Conservation (phyloP, 2,888 invertebrate species). For the Heliconius erato region DNA sequence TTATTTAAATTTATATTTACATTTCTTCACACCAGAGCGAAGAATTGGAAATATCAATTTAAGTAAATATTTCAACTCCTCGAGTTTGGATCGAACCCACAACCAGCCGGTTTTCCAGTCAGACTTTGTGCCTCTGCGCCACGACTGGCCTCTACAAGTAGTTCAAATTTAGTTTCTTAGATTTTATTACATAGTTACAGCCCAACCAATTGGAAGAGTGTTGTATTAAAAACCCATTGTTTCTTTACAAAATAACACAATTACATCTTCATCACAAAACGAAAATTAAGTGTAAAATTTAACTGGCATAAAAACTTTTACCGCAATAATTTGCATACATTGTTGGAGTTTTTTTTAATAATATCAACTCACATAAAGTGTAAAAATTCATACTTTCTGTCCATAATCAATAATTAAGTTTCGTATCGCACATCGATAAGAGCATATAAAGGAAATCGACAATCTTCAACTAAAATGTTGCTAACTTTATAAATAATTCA, state of each 20-base stretch:
- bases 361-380: slow-evolving; percentile 24
- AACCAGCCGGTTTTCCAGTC: too few species aligned
- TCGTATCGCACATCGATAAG: slow-evolving; percentile 27
- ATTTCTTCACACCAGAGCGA: too few species aligned
- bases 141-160: too few species aligned
- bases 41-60: too few species aligned
- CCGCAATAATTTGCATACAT: slow-evolving; percentile 19
- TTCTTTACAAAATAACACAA: neutral
- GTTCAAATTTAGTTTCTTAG: too few species aligned
- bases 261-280: slow-evolving; percentile 18
- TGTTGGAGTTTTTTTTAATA: slow-evolving; percentile 10
- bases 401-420: slow-evolving; percentile 33
- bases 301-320: neutral
- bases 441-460: slow-evolving; percentile 27
- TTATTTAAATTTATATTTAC: too few species aligned
- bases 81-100: too few species aligned
- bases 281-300: neutral
- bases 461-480: slow-evolving; percentile 47
- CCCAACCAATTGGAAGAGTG: too few species aligned
- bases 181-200: too few species aligned
- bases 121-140: too few species aligned
- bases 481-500: slow-evolving; percentile 59
- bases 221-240: too few species aligned
- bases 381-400: slow-evolving; percentile 32
- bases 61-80: too few species aligned